Percentiles rank a stretch among this genome's conserved stretches.
Evolutionary conservation across 1,140 invertebrate genomes (phyloP).

Genomic region (Sinonovacula constricta): DNA sequence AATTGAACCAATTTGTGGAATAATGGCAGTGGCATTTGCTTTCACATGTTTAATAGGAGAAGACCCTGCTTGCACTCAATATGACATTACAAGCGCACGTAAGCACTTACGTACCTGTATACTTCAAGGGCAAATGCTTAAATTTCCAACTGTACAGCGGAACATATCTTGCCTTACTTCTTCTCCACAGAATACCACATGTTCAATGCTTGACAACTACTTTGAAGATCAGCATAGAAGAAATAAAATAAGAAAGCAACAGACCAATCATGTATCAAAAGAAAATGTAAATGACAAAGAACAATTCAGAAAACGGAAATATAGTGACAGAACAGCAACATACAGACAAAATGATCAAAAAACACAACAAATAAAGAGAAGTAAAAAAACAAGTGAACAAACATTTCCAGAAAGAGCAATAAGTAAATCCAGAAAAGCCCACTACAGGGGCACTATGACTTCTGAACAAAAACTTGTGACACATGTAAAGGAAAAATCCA

Average conservation of each 20-base stretch:
- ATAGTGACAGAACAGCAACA: neutral
- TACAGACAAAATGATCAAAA: neutral
- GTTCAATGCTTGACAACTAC: neutral
- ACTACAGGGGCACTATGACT: neutral
- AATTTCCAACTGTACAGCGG: neutral
- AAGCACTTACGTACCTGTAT: neutral
- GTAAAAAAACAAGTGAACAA: neutral
- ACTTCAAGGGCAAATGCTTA: neutral
- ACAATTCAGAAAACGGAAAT: neutral
- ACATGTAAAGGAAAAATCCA: neutral
- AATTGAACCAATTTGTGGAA: slow-evolving; percentile 16
- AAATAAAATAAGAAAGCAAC: neutral
- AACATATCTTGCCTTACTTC: too few relatives aligned
- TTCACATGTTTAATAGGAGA: slow-evolving; percentile 19
- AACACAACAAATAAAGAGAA: neutral
- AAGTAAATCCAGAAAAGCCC: neutral
- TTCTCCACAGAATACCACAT: neutral
- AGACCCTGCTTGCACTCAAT: neutral
- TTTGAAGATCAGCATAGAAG: neutral
- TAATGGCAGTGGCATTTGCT: slow-evolving; percentile 16
- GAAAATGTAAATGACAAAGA: neutral
- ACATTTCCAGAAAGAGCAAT: neutral
- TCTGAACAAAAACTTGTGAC: neutral
- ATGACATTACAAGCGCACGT: slow-evolving; percentile 5
- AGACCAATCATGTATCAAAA: neutral